Evolutionary conservation across 1,140 invertebrate genomes (phyloP), one percentile per base, ranked within the genome.

Genomic region (Sinonovacula constricta): DNA sequence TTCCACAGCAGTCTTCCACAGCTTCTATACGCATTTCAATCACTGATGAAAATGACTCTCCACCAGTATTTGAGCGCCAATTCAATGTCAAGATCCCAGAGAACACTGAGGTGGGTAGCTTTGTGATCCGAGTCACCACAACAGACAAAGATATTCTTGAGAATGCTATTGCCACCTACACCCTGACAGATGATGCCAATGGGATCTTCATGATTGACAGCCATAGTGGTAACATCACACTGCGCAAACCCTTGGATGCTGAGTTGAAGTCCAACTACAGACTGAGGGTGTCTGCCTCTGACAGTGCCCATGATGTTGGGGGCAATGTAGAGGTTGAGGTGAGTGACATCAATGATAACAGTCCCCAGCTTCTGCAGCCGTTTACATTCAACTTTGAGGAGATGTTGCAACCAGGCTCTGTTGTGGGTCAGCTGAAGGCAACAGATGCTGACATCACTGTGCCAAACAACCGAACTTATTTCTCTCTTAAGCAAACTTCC

Each of bases 1-100:
- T 54, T n/a, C 68, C 67, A n/a, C 51, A 34, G 24, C 76, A 63
- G 49, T 95, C 95, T 0, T 96, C 97, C 10, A 95, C 95, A 0
- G 94, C 97, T 0, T 97, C 95, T 33, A 95, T 99, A 0, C 86
- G 96, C 18, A 93, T 99, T 0, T 95, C 94, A 4, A 94, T 99
- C 18, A 88, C 95, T 22, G 97, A 99, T 87, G 97, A 97, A 90
- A 99, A 99, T 91, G 97, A 99, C 89, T 98, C 98, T 90, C 96
- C 96, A 12, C 97, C 97, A 0, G 93, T 95, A 77, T 99, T 99
- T 88, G 98, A 97, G 0, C 92, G 97, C 59, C 90, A 98, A 0
- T 98, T 98, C 89, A 97, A 95, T 85, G 95, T 97, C 0, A 98
- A 98, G 87, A 96, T 99, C 0, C 98, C 97, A 0, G 98, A 99